These are phyloP conservation scores for Galbula dea DNA, from an alignment of 2,113 vertebrate genomes.

Conservation along the genomic window DNA sequence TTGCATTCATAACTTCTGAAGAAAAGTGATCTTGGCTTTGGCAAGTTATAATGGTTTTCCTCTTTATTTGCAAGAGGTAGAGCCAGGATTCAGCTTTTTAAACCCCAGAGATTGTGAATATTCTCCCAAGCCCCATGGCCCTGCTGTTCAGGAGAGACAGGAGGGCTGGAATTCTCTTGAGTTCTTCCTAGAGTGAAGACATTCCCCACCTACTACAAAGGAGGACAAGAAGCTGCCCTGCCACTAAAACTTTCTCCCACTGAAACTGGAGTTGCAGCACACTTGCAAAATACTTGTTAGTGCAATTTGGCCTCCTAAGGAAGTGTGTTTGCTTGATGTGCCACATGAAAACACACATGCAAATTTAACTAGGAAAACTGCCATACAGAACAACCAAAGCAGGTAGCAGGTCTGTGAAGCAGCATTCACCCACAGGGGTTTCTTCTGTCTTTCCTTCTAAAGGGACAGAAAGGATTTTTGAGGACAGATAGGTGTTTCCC, in stretches of 20 bases:
- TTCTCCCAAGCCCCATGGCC: neutral
- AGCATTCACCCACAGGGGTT: neutral
- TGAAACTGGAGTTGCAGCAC: neutral
- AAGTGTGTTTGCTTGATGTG: neutral
- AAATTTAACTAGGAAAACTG: neutral
- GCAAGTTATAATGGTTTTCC: neutral
- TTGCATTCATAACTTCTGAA: neutral
- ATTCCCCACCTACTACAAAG: neutral
- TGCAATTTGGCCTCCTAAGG: neutral
- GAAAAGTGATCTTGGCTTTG: neutral
- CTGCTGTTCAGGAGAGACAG: neutral
- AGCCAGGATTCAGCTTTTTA: neutral
- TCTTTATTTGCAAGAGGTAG: neutral
- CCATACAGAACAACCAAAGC: neutral
- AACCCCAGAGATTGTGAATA: neutral
- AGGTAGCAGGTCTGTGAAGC: neutral
- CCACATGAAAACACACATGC: neutral
- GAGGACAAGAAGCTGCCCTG: neutral
- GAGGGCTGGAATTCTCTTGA: neutral
- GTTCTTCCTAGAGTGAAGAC: neutral
- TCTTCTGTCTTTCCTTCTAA: neutral
- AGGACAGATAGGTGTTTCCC: neutral
- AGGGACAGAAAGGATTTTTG: neutral
- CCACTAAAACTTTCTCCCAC: neutral
- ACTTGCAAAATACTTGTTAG: neutral